Percentiles rank a stretch among this genome's conserved stretches.
phyloP scores from a whole-genome alignment of 2,113 vertebrate genomes.

The Neomonachus schauinslandi region DNA sequence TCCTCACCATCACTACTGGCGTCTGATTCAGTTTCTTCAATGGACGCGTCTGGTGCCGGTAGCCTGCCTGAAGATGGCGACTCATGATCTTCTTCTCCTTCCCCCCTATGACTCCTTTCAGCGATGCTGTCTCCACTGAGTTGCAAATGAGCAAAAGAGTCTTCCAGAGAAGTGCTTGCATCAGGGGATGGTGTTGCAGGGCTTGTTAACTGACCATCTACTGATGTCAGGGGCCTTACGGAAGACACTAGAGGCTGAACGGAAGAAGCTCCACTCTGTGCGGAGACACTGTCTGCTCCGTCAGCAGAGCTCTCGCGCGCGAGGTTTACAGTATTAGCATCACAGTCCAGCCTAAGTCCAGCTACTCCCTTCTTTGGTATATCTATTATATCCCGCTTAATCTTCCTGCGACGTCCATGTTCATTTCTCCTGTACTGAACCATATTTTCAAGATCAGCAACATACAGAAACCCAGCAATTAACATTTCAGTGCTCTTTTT shows the following conservation, averaged over 20 bases:
- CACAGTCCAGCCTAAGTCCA: slow-evolving; percentile 95
- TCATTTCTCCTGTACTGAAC: slow-evolving; percentile 98
- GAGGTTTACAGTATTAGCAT: slow-evolving; percentile 84
- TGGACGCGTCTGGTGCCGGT: slow-evolving; percentile 89
- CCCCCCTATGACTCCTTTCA: slow-evolving; percentile 91
- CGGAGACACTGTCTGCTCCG: slow-evolving; percentile 89
- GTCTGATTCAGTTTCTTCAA: slow-evolving; percentile 90
- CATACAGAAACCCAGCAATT: slow-evolving; percentile 96
- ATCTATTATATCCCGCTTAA: slow-evolving; percentile 96
- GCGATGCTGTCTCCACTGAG: slow-evolving; percentile 88
- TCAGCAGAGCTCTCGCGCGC: slow-evolving; percentile 93
- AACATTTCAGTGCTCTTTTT: slow-evolving; percentile 98
- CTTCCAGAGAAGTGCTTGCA: slow-evolving; percentile 88
- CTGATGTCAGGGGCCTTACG: slow-evolving; percentile 87
- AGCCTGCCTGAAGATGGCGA: slow-evolving; percentile 88
- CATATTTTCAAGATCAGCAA: slow-evolving; percentile 98
- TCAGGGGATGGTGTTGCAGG: slow-evolving; percentile 84
- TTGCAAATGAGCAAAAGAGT: slow-evolving; percentile 93
- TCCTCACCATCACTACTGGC: slow-evolving; percentile 91
- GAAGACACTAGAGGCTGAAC: slow-evolving; percentile 83
- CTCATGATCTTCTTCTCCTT: slow-evolving; percentile 90
- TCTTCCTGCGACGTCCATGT: slow-evolving; percentile 95
- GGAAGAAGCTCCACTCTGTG: slow-evolving; percentile 83
- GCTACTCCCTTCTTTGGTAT: slow-evolving; percentile 99
- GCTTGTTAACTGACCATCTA: slow-evolving; percentile 89